Evolutionary conservation across 2,888 invertebrate species (phyloP).

Genomic region (Liposcelis brunnea): DNA sequence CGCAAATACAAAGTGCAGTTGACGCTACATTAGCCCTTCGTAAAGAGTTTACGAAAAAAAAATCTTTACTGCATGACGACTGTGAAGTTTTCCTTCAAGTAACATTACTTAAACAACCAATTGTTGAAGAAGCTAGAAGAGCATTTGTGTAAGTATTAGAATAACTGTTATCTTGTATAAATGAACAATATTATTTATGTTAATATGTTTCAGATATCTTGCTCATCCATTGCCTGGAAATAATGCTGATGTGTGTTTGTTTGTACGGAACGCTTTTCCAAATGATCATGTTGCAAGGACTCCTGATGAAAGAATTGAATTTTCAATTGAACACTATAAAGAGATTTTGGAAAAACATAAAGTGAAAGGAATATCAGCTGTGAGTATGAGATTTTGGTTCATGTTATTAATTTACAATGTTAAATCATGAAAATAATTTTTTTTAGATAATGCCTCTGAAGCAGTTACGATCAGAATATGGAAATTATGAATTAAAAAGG

Average conservation of each 20-base stretch:
- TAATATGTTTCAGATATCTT: too few species aligned
- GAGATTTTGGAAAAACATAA: not conserved
- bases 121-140: too few species aligned
- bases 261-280: not conserved
- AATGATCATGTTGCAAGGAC: not conserved
- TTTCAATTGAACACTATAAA: not conserved
- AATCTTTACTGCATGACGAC: too few species aligned
- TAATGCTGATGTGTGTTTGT: not conserved
- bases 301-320: slow-evolving; percentile 4
- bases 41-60: too few species aligned
- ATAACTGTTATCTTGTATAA: too few species aligned
- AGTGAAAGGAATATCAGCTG: slow-evolving; percentile 4
- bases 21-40: too few species aligned
- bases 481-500: not conserved
- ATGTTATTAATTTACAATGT: not conserved
- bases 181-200: too few species aligned
- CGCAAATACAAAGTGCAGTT: too few species aligned
- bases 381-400: not conserved
- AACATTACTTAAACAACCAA: too few species aligned
- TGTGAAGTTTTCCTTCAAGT: too few species aligned
- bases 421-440: not conserved
- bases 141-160: too few species aligned
- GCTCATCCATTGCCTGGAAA: not conserved
- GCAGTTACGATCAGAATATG: slow-evolving; percentile 1
- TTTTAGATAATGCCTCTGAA: slow-evolving; percentile 3